These are phyloP conservation scores for Corydoras maculifer DNA, from an alignment of 2,113 vertebrate genomes.

Conservation along the genomic window DNA sequence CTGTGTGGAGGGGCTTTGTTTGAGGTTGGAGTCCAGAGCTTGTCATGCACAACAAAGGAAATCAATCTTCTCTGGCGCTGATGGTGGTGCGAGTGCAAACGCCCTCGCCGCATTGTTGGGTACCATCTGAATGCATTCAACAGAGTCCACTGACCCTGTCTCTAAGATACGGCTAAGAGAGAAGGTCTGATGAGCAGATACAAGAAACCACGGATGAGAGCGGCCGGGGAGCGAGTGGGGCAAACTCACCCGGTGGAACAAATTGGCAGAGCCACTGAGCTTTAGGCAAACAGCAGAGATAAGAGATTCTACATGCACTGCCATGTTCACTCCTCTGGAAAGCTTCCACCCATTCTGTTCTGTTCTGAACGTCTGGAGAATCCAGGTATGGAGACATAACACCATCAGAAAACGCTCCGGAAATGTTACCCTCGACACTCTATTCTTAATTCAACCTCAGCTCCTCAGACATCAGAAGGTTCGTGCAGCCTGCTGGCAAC, in stretches of 20 bases:
- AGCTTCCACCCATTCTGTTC: neutral
- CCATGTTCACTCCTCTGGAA: neutral
- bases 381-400: too few species aligned
- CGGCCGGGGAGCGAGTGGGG: constrained; percentile 25
- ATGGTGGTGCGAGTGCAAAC: constrained; percentile 53
- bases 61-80: constrained; percentile 65
- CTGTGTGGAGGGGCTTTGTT: constrained; percentile 74
- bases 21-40: constrained; percentile 76
- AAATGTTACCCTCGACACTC: too few species aligned
- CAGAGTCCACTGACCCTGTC: constrained; percentile 46
- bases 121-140: constrained; percentile 63
- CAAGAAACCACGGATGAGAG: neutral
- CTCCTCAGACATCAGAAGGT: too few species aligned
- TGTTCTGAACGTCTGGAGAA: too few species aligned
- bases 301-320: constrained; percentile 21
- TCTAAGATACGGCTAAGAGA: constrained; percentile 46
- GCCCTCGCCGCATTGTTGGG: constrained; percentile 42
- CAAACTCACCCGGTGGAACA: constrained; percentile 59
- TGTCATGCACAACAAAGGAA: constrained; percentile 65
- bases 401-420: too few species aligned
- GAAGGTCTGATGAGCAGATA: constrained; percentile 9
- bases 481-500: too few species aligned
- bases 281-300: constrained; percentile 50
- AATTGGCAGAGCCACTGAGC: constrained; percentile 54
- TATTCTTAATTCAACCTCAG: too few species aligned